Conservation (phyloP, 2,888 invertebrate species). For the Hermodice carunculata region DNA sequence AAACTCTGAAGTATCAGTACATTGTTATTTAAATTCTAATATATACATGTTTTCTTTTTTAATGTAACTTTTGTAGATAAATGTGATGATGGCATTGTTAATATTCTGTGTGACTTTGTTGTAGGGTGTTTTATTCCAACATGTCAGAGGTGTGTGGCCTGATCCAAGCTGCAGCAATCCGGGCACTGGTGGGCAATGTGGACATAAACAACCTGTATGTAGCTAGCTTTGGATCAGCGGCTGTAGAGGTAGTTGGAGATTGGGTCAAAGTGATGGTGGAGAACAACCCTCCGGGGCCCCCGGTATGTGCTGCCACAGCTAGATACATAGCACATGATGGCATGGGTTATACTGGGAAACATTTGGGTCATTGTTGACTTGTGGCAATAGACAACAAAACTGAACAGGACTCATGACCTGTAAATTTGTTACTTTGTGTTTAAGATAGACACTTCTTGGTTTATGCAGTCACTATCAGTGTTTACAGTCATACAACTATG, state of each 20-base stretch:
- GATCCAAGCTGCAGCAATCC: constrained; percentile 50
- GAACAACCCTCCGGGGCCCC: constrained; percentile 8
- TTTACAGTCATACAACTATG: too few relatives aligned
- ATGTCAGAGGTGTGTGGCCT: constrained; percentile 45
- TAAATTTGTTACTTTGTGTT: too few relatives aligned
- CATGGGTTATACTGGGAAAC: too few relatives aligned
- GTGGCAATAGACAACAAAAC: too few relatives aligned
- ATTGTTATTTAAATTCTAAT: background rate
- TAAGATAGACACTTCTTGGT: too few relatives aligned
- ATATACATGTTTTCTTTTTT: background rate
- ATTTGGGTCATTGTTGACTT: too few relatives aligned
- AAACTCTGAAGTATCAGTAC: background rate
- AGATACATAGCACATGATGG: too few relatives aligned
- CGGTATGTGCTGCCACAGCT: constrained; percentile 23
- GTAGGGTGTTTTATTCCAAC: constrained; percentile 49
- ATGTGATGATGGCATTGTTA: too few relatives aligned
- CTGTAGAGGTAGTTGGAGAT: constrained; percentile 54
- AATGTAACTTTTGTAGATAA: too few relatives aligned
- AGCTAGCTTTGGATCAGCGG: constrained; percentile 65
- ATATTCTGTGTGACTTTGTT: too few relatives aligned
- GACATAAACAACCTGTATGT: constrained; percentile 53
- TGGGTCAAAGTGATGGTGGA: constrained; percentile 57
- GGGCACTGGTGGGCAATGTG: constrained; percentile 45
- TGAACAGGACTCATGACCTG: too few relatives aligned
- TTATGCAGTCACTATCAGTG: too few relatives aligned